These are phyloP conservation scores for Nannoperca obscura DNA, from an alignment of 2,797 vertebrate species.

Conservation along the genomic window DNA sequence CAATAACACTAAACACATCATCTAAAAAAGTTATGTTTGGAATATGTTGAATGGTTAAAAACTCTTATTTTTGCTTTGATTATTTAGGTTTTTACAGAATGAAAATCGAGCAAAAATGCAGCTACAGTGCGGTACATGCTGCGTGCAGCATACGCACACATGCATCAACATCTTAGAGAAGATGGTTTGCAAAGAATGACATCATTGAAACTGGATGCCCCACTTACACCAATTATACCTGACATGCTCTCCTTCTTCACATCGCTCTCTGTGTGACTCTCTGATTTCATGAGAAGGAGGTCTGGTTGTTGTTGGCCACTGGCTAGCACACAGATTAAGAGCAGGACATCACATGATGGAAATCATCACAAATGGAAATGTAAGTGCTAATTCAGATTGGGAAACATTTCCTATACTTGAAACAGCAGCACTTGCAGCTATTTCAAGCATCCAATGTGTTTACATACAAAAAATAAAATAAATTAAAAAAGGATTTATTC, in stretches of 20 bases:
- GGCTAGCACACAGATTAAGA: neutral
- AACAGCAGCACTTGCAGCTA: neutral
- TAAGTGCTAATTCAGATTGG: neutral
- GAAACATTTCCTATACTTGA: neutral
- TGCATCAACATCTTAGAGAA: constrained; percentile 30
- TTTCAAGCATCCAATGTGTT: neutral
- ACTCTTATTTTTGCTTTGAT: neutral
- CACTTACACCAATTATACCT: constrained; percentile 79
- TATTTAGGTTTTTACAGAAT: neutral
- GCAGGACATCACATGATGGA: neutral
- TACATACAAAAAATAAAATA: neutral
- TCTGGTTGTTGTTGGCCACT: constrained; percentile 9
- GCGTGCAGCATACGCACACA: constrained; percentile 2
- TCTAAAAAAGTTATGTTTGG: neutral
- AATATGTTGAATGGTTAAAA: neutral
- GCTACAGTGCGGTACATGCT: constrained; percentile 6
- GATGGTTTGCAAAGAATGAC: constrained; percentile 68
- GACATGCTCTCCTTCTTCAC: constrained; percentile 49
- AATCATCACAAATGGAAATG: neutral
- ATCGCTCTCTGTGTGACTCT: constrained; percentile 35
- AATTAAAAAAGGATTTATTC: neutral
- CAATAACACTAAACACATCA: neutral
- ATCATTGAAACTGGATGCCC: constrained; percentile 81
- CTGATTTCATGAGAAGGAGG: constrained; percentile 10
- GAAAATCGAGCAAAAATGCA: neutral